Base-by-base conservation (phyloP, 1,140 invertebrate species). In the Drosophila eugracilis region DNA sequence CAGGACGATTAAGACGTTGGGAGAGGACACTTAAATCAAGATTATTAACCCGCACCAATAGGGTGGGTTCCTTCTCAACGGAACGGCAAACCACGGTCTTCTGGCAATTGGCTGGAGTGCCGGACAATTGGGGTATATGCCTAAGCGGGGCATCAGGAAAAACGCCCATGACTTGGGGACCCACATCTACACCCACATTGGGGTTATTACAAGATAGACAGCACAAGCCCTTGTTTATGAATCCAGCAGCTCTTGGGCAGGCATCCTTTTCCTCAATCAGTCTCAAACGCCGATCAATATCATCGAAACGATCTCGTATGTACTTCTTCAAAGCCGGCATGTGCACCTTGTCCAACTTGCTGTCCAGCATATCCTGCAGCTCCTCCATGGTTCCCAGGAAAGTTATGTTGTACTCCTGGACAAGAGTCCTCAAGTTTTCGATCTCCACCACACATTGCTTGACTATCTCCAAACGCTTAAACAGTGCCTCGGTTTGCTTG, bases 281-380 rank as follows among this genome's bases (percentile, higher is more conserved):
- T 1, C 42, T 39, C 28, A 91, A 21, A 1, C 79, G 59, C 0
- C 5, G 0, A 3, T 86, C 76, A 28, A 91, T 88, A 5, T 72
- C 59, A 4, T 88, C 67, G 32, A 91, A 88, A 6, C 72, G 86
- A 49, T 91, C 89, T 9, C 76, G 70, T 32, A 91, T 84, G 26
- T 90, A 91, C 17, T 90, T 89, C 50, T 91, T 91, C 0, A 91
- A 44, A 0, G 88, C 84, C 34, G 88, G 78, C 75, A 91, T 84
- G 5, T 91, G 90, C 4, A 79, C 76, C 50, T 91, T 91, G 15
- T 91, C 89, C 48, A 91, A 39, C 47, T 91, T 91, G 15, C 89
- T 75, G 57, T 91, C 90, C 14, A 91, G 59, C 81, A 91, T 91
- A 19, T 91, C 90, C 78, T 91, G 90, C 45, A 91, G 60, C 39